phyloP scores from a whole-genome alignment of 2,888 invertebrate species.

The Lepetodrilus schrolli region DNA sequence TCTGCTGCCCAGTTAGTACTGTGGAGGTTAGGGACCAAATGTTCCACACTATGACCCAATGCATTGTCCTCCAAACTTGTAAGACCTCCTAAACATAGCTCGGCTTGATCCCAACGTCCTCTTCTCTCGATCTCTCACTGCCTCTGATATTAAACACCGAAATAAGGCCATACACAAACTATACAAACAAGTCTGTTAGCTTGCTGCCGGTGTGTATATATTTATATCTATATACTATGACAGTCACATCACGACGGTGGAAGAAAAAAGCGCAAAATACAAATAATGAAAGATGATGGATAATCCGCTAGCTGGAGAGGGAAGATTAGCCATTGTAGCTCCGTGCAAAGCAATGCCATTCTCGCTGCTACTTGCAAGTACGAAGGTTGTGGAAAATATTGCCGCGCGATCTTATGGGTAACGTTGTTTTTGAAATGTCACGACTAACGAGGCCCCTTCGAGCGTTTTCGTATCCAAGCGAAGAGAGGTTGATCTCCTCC shows the following conservation, averaged over 20 bases:
- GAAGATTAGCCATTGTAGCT: neutral
- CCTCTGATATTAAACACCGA: neutral
- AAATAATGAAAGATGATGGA: neutral
- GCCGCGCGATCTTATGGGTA: neutral
- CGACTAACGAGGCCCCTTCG: neutral
- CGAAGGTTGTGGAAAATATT: neutral
- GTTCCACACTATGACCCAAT: slow-evolving; percentile 10
- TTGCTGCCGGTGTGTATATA: neutral
- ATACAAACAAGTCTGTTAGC: neutral
- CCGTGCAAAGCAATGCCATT: neutral
- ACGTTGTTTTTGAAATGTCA: slow-evolving; percentile 7
- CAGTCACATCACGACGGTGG: slow-evolving; percentile 19
- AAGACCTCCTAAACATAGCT: slow-evolving; percentile 9
- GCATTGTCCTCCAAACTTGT: slow-evolving; percentile 22
- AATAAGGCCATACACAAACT: neutral
- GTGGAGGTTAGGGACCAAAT: slow-evolving; percentile 2
- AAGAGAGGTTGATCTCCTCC: neutral
- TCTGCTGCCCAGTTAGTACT: slow-evolving; percentile 6
- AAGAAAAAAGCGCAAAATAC: neutral
- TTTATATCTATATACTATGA: neutral
- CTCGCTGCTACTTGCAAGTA: neutral
- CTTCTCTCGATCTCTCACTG: neutral
- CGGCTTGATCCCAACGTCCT: neutral
- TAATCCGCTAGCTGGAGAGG: slow-evolving; percentile 1
- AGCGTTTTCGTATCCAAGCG: neutral